Evolutionary conservation across 2,113 vertebrate species (phyloP).

Genomic region (Equus przewalskii): DNA sequence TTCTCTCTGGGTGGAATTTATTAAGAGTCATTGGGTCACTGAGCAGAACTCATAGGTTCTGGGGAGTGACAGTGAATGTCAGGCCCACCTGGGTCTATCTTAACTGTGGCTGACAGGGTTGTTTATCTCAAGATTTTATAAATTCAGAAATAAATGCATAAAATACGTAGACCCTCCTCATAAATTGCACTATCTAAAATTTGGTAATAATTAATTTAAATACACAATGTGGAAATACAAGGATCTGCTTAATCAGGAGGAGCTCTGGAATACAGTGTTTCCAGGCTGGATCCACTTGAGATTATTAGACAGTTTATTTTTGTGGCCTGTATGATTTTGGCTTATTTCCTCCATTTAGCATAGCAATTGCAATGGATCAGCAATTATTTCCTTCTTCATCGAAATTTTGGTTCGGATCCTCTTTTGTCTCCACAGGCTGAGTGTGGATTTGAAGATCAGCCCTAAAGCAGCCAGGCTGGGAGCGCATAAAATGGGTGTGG

Average conservation of each 20-base stretch:
- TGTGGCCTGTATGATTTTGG: accelerated
- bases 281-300: not conserved
- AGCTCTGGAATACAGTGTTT: not conserved
- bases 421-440: not conserved
- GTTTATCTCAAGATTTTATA: not conserved
- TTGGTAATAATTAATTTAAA: not conserved
- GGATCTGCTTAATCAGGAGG: too few relatives aligned
- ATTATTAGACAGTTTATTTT: not conserved
- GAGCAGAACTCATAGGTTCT: not conserved
- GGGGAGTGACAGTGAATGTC: accelerated
- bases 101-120: not conserved
- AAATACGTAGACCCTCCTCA: not conserved
- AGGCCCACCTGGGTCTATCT: not conserved
- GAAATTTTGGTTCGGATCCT: not conserved
- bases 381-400: not conserved
- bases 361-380: not conserved
- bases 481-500: too few relatives aligned
- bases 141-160: not conserved
- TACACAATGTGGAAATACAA: not conserved
- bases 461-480: not conserved
- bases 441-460: not conserved
- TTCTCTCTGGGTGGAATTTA: not conserved
- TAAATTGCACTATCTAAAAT: not conserved
- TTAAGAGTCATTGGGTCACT: not conserved
- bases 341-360: not conserved